These are phyloP conservation scores for Aphis craccivora DNA, from an alignment of 1,140 invertebrate species.

Conservation along the genomic window DNA sequence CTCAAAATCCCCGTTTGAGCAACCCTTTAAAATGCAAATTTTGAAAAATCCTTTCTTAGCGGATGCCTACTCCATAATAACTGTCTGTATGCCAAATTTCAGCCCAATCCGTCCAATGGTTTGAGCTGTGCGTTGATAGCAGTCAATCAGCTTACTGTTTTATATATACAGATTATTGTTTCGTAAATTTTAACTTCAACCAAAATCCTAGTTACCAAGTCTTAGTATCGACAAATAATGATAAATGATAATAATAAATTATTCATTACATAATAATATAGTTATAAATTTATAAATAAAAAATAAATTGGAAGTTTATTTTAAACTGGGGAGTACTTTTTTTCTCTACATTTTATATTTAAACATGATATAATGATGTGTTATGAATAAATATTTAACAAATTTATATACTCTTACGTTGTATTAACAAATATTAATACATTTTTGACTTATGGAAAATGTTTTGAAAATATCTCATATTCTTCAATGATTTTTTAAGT, in stretches of 20 bases:
- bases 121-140: too few relatives aligned
- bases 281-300: not conserved
- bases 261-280: not conserved
- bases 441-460: not conserved
- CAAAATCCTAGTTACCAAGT: not conserved
- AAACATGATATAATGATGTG: not conserved
- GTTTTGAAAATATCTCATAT: not conserved
- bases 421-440: not conserved
- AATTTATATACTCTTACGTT: not conserved
- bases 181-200: not conserved
- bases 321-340: not conserved
- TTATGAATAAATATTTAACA: not conserved
- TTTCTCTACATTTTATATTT: not conserved
- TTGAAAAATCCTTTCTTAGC: too few relatives aligned
- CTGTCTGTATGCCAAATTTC: too few relatives aligned
- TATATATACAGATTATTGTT: too few relatives aligned
- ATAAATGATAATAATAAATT: not conserved
- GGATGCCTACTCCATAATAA: too few relatives aligned
- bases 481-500: not conserved
- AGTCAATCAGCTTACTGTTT: too few relatives aligned
- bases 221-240: not conserved
- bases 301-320: not conserved
- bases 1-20: too few relatives aligned
- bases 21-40: too few relatives aligned
- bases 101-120: too few relatives aligned